phyloP scores from a whole-genome alignment of 2,113 vertebrate species.

The Apteryx mantelli region DNA sequence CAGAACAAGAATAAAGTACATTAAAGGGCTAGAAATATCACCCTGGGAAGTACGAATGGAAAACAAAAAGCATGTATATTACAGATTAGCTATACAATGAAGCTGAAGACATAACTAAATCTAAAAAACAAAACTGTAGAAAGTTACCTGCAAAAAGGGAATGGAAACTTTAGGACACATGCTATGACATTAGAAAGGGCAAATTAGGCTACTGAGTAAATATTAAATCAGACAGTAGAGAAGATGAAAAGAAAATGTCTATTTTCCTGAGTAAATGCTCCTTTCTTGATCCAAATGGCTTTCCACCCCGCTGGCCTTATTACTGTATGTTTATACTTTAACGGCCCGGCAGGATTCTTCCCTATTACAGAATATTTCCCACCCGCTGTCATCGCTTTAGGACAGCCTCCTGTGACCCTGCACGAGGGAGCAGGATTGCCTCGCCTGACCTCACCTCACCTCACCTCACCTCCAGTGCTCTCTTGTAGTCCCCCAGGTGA shows the following conservation, averaged over 20 bases:
- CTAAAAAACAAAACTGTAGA: not conserved
- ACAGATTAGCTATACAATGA: not conserved
- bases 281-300: not conserved
- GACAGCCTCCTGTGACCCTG: not conserved
- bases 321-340: not conserved
- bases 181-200: not conserved
- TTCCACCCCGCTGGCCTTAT: not conserved
- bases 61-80: not conserved
- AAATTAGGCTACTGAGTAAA: not conserved
- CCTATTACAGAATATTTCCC: not conserved
- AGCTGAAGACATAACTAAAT: not conserved
- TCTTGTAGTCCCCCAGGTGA: constrained; percentile 94
- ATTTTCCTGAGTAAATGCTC: not conserved
- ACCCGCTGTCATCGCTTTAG: not conserved
- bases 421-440: not conserved
- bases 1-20: not conserved
- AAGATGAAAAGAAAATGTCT: not conserved
- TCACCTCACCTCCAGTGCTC: constrained; percentile 92
- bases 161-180: not conserved
- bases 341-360: not conserved
- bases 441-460: not conserved
- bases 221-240: not conserved
- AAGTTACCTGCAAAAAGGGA: not conserved
- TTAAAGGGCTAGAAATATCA: not conserved
- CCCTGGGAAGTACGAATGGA: not conserved